phyloP scores from a whole-genome alignment of 2,113 vertebrate species.

The Dendropsophus ebraccatus region DNA sequence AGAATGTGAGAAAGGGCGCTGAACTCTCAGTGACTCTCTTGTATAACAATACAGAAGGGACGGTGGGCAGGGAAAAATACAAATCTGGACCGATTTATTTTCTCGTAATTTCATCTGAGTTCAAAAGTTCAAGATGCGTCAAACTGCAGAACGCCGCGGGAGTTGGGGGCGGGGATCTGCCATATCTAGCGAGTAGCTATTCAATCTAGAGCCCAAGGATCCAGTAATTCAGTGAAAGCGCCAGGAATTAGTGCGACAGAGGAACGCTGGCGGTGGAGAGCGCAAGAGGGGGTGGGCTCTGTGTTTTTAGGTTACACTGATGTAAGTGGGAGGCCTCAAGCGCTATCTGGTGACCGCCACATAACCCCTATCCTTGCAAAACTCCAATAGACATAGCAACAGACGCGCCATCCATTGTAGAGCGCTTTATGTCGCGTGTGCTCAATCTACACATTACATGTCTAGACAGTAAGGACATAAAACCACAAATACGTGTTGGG shows the following conservation, averaged over 20 bases:
- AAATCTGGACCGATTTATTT: conserved; percentile 33
- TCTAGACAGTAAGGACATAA: background rate
- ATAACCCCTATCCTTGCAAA: background rate
- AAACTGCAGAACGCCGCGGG: conserved; percentile 45
- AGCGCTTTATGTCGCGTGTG: background rate
- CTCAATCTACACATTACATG: background rate
- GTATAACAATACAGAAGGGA: conserved; percentile 58
- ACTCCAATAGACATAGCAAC: background rate
- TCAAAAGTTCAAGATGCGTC: conserved; percentile 71
- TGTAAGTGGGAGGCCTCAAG: conserved; percentile 9
- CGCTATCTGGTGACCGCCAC: background rate
- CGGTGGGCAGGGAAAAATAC: background rate
- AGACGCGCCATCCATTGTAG: background rate
- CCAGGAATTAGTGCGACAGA: conserved; percentile 31
- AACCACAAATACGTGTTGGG: background rate
- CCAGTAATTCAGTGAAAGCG: conserved; percentile 11
- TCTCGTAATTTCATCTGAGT: conserved; percentile 59
- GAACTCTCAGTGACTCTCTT: conserved; percentile 71
- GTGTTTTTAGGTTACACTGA: background rate
- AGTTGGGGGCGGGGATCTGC: conserved; percentile 44
- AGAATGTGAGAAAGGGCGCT: conserved; percentile 73
- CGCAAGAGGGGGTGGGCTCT: background rate
- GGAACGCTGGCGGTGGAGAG: background rate
- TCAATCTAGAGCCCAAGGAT: conserved; percentile 21
- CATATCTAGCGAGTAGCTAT: conserved; percentile 45